Percentiles rank a stretch among this genome's conserved stretches.
These are phyloP conservation scores for Druon quercuslanigerum DNA, from an alignment of 1,140 invertebrate species.

Conservation along the genomic window DNA sequence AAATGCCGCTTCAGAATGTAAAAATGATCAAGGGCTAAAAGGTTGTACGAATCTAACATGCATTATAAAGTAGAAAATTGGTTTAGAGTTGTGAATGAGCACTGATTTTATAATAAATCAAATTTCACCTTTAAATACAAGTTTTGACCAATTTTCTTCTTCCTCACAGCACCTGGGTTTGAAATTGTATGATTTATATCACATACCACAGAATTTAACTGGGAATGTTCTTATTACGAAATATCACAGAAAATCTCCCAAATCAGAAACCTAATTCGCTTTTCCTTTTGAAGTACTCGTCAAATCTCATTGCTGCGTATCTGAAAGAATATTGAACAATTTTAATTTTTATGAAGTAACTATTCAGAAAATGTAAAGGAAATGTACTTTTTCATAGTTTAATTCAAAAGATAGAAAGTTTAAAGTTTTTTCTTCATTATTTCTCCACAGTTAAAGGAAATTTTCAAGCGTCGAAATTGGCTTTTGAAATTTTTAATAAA, in stretches of 20 bases:
- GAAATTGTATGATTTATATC: too few relatives aligned
- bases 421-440: background rate
- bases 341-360: background rate
- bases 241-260: slow-evolving; percentile 22
- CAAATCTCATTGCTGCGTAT: slow-evolving; percentile 81
- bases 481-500: too few relatives aligned
- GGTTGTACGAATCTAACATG: background rate
- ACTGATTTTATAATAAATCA: too few relatives aligned
- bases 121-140: too few relatives aligned
- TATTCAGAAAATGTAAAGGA: too few relatives aligned
- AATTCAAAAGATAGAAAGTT: too few relatives aligned
- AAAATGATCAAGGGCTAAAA: background rate
- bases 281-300: slow-evolving; percentile 80
- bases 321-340: slow-evolving; percentile 69
- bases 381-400: too few relatives aligned
- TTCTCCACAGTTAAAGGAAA: background rate
- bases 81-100: too few relatives aligned
- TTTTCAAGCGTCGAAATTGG: too few relatives aligned
- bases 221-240: slow-evolving; percentile 15
- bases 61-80: background rate
- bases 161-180: too few relatives aligned
- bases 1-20: slow-evolving; percentile 14
- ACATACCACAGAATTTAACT: background rate
- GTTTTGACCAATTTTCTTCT: too few relatives aligned
- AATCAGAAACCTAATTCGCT: slow-evolving; percentile 26